phyloP scores from a whole-genome alignment of 2,797 vertebrate species.

The Chaetophractus vellerosus region DNA sequence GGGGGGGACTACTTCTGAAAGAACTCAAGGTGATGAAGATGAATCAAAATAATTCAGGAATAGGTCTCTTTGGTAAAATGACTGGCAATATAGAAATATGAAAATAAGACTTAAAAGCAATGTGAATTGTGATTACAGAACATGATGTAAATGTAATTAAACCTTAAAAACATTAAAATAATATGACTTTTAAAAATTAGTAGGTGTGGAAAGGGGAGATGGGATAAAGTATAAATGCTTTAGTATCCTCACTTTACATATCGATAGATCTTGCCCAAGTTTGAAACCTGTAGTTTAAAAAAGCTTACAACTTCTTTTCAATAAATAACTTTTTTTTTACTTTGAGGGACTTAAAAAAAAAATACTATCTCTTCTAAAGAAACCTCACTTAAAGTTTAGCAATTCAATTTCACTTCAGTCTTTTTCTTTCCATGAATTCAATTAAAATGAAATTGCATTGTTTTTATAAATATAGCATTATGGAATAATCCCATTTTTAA shows the following conservation, averaged over 20 bases:
- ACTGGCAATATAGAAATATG: not conserved
- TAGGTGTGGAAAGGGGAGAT: no score
- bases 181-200: not conserved
- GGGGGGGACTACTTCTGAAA: not conserved
- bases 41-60: not conserved
- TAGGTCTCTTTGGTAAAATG: no score
- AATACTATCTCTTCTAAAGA: not conserved
- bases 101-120: not conserved
- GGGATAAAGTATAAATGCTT: not conserved
- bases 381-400: not conserved
- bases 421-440: not conserved
- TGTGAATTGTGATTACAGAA: not conserved
- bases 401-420: not conserved
- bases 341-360: not conserved
- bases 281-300: not conserved
- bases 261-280: not conserved
- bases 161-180: not conserved
- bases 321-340: not conserved
- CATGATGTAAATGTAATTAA: not conserved
- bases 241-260: not conserved
- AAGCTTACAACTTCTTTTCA: not conserved
- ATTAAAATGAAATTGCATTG: not conserved
- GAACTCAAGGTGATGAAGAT: not conserved
- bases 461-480: not conserved
- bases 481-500: not conserved